Base-by-base conservation (phyloP, 2,888 invertebrate species). In the Eulithis testata region DNA sequence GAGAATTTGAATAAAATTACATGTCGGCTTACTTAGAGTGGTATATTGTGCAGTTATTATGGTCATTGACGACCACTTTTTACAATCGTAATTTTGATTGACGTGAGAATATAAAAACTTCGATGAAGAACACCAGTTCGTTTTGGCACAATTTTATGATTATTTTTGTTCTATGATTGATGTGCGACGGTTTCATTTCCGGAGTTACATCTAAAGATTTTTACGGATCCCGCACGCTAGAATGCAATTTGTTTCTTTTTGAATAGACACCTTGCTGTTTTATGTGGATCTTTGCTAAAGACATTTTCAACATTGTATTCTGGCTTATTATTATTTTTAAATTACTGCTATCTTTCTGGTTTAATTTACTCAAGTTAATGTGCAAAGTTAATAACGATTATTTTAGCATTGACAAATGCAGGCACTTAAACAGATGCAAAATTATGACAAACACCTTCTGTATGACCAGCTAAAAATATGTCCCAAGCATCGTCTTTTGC, bases 121-220 rank as follows among this genome's bases (percentile, higher is more conserved):
- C 52, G 63, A 67, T 67, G 44, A 55, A 50, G 44, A 63, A 52
- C 66, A 67, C 43, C 56, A 49, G 63, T 56, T 60, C 50, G 14
- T 44, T 63, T 67, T 67, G 66, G 66, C 66, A 67, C 63, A 67
- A 54, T 43, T 49, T 58, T 66, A 40, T n/a, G 52, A 67, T 60
- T 57, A 64, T 67, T 69, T 69, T 63, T 36, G 64, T 52, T 63
- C 12, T 53, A 60, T 66, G 66, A 69, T 69, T 69, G 61, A 69
- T 65, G 66, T 43, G 27, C 54, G 59, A 53, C 60, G 45, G 61
- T 52, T 60, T 69, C 63, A 63, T 69, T 63, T 69, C 69, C 66
- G 63, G 65, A 53, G 52, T 11, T 55, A 6, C 8, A 8, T 36
- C 11, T 21, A 14, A 6, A 12, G 8, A 9, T 14, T 51, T 21